Percentiles rank a stretch among this genome's conserved stretches.
These are phyloP conservation scores for Nymphicus hollandicus DNA, from an alignment of 2,113 vertebrate genomes.

Conservation along the genomic window DNA sequence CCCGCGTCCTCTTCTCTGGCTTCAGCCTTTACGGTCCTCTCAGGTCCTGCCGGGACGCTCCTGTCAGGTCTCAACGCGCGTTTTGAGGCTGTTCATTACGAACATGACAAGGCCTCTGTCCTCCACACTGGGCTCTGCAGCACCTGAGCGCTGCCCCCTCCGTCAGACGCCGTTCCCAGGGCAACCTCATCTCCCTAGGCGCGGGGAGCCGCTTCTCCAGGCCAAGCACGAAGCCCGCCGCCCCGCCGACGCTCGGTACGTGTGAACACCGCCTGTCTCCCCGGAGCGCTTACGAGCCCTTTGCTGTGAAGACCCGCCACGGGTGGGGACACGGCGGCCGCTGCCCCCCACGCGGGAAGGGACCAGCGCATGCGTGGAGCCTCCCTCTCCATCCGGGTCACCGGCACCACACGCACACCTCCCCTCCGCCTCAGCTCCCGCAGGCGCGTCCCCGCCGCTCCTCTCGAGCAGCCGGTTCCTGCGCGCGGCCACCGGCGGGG, in stretches of 20 bases:
- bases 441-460: neutral
- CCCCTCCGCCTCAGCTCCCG: neutral
- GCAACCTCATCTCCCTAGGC: neutral
- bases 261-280: accelerated
- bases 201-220: neutral
- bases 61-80: accelerated
- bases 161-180: neutral
- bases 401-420: neutral
- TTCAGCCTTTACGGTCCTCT: neutral
- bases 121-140: accelerated
- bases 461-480: neutral
- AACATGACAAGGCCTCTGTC: neutral
- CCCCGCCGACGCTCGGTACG: too few species aligned
- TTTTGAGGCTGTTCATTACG: too few species aligned
- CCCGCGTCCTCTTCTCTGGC: accelerated
- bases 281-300: neutral
- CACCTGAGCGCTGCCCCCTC: neutral
- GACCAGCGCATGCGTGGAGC: neutral
- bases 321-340: accelerated
- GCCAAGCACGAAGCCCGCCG: neutral
- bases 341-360: accelerated
- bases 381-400: constrained; percentile 3
- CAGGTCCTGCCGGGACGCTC: accelerated
- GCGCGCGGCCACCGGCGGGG: neutral
- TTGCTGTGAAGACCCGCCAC: neutral